phyloP scores from a whole-genome alignment of 2,888 invertebrate genomes.

The Heteropelma amictum region DNA sequence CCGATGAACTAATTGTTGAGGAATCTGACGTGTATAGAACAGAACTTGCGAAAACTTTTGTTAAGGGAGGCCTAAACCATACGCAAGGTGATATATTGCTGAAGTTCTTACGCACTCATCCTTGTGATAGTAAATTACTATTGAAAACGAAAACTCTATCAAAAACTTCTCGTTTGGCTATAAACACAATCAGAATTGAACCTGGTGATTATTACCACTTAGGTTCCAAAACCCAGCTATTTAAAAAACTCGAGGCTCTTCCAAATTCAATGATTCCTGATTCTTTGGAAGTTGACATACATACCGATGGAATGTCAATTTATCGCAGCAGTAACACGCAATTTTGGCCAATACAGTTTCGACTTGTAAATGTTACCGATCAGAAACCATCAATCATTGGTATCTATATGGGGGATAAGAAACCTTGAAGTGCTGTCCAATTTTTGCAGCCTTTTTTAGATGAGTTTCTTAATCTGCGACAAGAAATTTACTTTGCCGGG shows the following conservation, averaged over 20 bases:
- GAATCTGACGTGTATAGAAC: no score
- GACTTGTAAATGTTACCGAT: conserved; percentile 42
- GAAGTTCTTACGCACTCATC: no score
- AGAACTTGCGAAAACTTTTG: no score
- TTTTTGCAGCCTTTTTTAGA: background rate
- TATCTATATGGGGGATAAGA: conserved; percentile 46
- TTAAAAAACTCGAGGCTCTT: background rate
- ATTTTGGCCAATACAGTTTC: conserved; percentile 47
- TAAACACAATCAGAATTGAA: no score
- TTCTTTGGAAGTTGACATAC: conserved; percentile 6
- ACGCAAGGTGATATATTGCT: no score
- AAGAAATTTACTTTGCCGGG: background rate
- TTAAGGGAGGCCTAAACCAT: no score
- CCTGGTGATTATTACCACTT: conserved; percentile 34
- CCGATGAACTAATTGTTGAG: no score
- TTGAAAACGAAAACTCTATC: no score
- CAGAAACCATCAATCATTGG: conserved; percentile 38
- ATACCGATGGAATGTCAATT: conserved; percentile 9
- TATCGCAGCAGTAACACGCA: conserved; percentile 20
- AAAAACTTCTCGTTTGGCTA: no score
- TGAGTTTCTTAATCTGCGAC: no score
- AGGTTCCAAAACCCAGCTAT: background rate
- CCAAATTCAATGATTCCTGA: background rate
- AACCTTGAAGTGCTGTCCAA: conserved; percentile 1
- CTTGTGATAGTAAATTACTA: no score